Conservation (phyloP, 2,888 invertebrate genomes). For the Heterodera filipjevi region DNA sequence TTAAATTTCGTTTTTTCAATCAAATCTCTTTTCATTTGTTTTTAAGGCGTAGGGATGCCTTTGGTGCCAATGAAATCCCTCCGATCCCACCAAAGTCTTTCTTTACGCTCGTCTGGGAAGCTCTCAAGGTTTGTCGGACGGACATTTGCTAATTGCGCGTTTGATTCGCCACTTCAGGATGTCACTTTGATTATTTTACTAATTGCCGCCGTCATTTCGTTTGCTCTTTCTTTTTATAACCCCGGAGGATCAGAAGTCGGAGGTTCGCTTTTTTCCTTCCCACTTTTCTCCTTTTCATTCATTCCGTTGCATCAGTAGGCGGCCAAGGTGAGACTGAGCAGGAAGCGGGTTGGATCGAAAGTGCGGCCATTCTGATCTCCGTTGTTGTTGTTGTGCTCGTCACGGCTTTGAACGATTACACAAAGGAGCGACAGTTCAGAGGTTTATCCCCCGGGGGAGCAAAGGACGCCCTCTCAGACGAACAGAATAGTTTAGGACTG, state of each 20-base stretch:
- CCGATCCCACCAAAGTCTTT: constrained; percentile 63
- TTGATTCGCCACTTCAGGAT: constrained; percentile 40
- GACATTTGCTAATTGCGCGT: constrained; percentile 74
- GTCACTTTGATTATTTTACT: constrained; percentile 60
- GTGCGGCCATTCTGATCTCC: constrained; percentile 69
- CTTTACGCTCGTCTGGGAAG: constrained; percentile 61
- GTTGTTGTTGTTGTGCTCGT: constrained; percentile 70
- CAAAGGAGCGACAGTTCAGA: constrained; percentile 70
- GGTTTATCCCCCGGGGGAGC: constrained; percentile 43
- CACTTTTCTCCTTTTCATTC: too few species aligned
- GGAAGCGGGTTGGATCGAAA: constrained; percentile 69
- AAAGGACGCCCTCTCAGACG: too few species aligned
- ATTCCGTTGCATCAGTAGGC: too few species aligned
- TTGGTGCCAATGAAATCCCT: constrained; percentile 62
- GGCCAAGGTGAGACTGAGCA: constrained; percentile 54
- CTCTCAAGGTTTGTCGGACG: constrained; percentile 53
- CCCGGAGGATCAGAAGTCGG: constrained; percentile 59
- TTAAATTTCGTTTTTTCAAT: not conserved
- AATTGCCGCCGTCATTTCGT: constrained; percentile 73
- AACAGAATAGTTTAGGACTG: constrained; percentile 47
- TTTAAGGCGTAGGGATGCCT: constrained; percentile 49
- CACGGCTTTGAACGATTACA: constrained; percentile 70
- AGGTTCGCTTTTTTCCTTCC: constrained; percentile 25
- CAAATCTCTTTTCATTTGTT: not conserved
- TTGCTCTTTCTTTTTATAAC: constrained; percentile 81